A percentile compares a stretch with the other conserved stretches of the same genome.
These are phyloP conservation scores for Penaeus japonicus DNA, from an alignment of 1,140 invertebrate species.

Conservation along the genomic window DNA sequence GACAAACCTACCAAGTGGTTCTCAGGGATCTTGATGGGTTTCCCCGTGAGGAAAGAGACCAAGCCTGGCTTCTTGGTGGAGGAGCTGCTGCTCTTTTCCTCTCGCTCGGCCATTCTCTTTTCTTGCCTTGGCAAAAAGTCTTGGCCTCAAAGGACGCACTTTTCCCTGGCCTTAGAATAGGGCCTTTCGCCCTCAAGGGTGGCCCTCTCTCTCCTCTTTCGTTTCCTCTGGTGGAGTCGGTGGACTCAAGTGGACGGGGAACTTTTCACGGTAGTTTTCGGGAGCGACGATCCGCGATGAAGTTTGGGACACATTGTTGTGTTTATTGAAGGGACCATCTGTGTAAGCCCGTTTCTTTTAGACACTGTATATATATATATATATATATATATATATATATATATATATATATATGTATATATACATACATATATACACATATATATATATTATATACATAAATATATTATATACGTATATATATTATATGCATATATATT, in stretches of 20 bases:
- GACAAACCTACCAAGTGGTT: constrained; percentile 71
- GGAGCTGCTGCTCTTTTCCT: not conserved
- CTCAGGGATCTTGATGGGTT: constrained; percentile 85
- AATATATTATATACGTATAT: constrained; percentile 24
- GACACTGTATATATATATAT: not conserved
- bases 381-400: constrained; percentile 10
- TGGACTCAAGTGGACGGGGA: too few relatives aligned
- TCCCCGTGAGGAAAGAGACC: constrained; percentile 78
- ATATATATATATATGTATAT: not conserved
- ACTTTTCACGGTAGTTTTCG: too few relatives aligned
- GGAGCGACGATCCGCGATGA: too few relatives aligned
- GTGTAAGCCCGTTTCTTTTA: too few relatives aligned
- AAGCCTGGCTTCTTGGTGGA: not conserved
- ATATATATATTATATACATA: constrained; percentile 11
- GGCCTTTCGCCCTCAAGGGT: too few relatives aligned
- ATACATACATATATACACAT: not conserved
- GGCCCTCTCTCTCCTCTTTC: too few relatives aligned
- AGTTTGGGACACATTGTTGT: too few relatives aligned
- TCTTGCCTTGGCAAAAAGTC: too few relatives aligned
- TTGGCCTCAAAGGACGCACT: too few relatives aligned
- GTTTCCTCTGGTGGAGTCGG: too few relatives aligned
- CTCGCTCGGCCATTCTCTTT: not conserved
- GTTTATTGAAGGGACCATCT: too few relatives aligned
- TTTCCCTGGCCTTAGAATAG: too few relatives aligned
- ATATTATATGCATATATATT: constrained; percentile 17